A percentile compares a stretch with the other conserved stretches of the same genome.
Conservation (phyloP, 2,113 vertebrate genomes). For the Psammodynastes pulverulentus region DNA sequence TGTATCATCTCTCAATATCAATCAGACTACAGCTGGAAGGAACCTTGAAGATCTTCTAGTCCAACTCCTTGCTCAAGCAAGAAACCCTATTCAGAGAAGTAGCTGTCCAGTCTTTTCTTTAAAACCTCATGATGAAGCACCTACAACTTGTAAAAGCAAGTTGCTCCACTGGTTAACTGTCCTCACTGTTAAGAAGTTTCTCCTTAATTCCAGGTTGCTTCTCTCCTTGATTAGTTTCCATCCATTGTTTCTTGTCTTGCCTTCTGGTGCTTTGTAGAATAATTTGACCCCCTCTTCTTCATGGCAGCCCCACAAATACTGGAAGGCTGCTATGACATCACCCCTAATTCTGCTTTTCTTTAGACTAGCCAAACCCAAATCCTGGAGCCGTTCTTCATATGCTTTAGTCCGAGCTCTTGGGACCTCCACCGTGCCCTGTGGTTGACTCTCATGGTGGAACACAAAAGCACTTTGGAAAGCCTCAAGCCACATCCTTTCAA, state of each 20-base stretch:
- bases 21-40: background rate
- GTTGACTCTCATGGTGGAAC: background rate
- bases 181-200: background rate
- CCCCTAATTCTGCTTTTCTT: no score
- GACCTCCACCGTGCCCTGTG: background rate
- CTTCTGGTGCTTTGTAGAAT: background rate
- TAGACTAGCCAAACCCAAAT: no score
- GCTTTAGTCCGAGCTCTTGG: no score
- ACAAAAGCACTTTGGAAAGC: background rate
- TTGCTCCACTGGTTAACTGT: background rate
- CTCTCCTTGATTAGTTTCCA: background rate
- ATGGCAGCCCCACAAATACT: background rate
- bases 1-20: background rate
- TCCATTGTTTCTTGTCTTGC: background rate
- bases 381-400: no score
- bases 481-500: background rate
- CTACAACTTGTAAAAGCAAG: background rate
- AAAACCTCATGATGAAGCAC: background rate
- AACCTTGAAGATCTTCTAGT: background rate
- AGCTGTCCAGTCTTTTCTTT: background rate
- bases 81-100: background rate
- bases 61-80: background rate
- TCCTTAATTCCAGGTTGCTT: background rate
- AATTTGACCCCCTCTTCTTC: background rate
- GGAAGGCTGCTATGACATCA: no score